A percentile compares a stretch with the other conserved stretches of the same genome.
phyloP scores from a whole-genome alignment of 2,797 vertebrate species.

The Vireo griseus region DNA sequence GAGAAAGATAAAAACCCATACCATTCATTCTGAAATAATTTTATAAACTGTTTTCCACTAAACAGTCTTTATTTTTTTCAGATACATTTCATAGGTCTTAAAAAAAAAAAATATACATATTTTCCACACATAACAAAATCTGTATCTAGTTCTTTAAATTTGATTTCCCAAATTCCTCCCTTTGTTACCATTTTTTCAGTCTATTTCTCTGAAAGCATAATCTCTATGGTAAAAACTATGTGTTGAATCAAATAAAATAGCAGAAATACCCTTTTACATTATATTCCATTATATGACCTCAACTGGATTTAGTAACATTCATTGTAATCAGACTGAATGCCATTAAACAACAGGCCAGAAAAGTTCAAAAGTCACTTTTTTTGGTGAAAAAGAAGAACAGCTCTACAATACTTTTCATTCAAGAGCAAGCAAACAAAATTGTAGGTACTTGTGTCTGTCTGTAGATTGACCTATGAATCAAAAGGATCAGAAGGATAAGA shows the following conservation, averaged over 20 bases:
- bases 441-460: not conserved
- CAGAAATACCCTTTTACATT: not conserved
- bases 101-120: not conserved
- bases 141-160: not conserved
- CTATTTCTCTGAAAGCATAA: not conserved
- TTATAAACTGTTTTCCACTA: not conserved
- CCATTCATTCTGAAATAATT: not conserved
- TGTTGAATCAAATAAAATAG: not conserved
- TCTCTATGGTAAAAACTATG: not conserved
- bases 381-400: not conserved
- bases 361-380: not conserved
- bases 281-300: accelerated
- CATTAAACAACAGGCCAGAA: not conserved
- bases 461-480: not conserved
- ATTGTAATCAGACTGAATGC: not conserved
- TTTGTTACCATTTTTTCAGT: not conserved
- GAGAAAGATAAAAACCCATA: not conserved
- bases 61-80: not conserved
- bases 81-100: not conserved
- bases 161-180: not conserved
- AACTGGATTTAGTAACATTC: not conserved
- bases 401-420: not conserved
- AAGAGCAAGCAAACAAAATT: not conserved
- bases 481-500: not conserved
- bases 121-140: not conserved